Evolutionary conservation across 1,140 invertebrate genomes (phyloP), one percentile per base, ranked within the genome.

Genomic region (Drosophila ironensis): DNA sequence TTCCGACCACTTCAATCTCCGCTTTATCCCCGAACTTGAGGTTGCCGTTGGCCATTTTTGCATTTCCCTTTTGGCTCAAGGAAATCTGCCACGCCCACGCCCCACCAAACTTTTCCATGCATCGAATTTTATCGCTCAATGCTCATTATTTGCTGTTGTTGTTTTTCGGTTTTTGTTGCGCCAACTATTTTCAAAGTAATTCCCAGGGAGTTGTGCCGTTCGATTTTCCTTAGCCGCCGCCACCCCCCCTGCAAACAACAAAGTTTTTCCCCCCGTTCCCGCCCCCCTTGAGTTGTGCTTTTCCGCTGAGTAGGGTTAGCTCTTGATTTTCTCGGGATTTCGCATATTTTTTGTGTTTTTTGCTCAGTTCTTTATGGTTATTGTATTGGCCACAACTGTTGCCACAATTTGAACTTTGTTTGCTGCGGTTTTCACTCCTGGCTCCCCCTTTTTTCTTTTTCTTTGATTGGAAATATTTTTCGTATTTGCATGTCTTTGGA

Each of bases 131-230:
- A 77, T 72, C 53, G 73, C 50, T 72, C 52, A 72, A 72, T 77
- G 73, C 73, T 77, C 68, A 77, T 77, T 77, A 77, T 72, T 75
- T 75, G 54, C 38, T 53, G 30, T 70, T 52, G 46, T 47, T 60
- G 30, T 51, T 46, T 44, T 35, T 51, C 16, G 33, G 14, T 37
- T 37, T 37, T 14, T 17, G 33, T 37, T 37, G 33, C 37, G 48
- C 38, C 40, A 72, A 78, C 74, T 78, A 78, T 78, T 78, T 72
- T 48, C 68, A 54, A 76, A 78, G 73, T 72, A 78, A 78, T 78
- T 78, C 71, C 68, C 66, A 35, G 14, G 14, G 56, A 78, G 74
- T 78, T 78, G 68, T 69, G 74, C 68, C 72, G 46, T 78, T 78
- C 68, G 74, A 77, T 77, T 77, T 66, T 52, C 35, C 33, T 48